These are phyloP conservation scores for Eublepharis macularius DNA, from an alignment of 2,113 vertebrate species.

Conservation along the genomic window DNA sequence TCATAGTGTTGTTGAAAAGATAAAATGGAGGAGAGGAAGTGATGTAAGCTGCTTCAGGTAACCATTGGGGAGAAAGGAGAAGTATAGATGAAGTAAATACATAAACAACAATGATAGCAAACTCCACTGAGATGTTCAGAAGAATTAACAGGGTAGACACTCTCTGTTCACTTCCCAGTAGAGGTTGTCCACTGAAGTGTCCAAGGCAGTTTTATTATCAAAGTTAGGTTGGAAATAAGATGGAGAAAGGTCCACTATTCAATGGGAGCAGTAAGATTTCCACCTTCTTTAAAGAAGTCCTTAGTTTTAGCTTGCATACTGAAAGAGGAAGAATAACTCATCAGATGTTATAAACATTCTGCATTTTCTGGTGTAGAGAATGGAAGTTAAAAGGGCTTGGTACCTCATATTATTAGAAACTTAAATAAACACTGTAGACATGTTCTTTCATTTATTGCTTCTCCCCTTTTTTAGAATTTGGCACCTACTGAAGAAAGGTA, in stretches of 20 bases:
- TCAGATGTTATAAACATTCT: background rate
- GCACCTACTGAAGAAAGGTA: slow-evolving; percentile 59
- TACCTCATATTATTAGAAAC: slow-evolving; percentile 33
- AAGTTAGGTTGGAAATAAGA: too few species aligned
- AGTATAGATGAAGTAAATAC: too few species aligned
- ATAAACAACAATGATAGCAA: too few species aligned
- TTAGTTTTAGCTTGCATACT: background rate
- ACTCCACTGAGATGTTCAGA: too few species aligned
- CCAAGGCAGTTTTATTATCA: too few species aligned
- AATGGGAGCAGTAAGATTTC: background rate
- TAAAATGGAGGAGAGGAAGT: too few species aligned
- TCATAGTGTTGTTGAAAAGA: too few species aligned
- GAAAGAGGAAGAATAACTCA: background rate
- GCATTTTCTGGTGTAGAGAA: slow-evolving; percentile 24
- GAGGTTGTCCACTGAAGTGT: too few species aligned
- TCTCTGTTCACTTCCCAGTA: too few species aligned
- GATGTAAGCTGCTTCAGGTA: too few species aligned
- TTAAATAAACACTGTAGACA: slow-evolving; percentile 26
- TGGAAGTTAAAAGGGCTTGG: background rate
- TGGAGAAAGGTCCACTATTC: background rate
- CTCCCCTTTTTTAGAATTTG: slow-evolving; percentile 53
- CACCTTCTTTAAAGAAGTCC: background rate
- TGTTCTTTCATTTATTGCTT: slow-evolving; percentile 50
- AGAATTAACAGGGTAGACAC: too few species aligned
- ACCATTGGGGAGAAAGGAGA: too few species aligned